Percentiles rank a stretch among this genome's conserved stretches.
Evolutionary conservation across 2,888 invertebrate species (phyloP).

Genomic region (Pristionchus exspectatus): DNA sequence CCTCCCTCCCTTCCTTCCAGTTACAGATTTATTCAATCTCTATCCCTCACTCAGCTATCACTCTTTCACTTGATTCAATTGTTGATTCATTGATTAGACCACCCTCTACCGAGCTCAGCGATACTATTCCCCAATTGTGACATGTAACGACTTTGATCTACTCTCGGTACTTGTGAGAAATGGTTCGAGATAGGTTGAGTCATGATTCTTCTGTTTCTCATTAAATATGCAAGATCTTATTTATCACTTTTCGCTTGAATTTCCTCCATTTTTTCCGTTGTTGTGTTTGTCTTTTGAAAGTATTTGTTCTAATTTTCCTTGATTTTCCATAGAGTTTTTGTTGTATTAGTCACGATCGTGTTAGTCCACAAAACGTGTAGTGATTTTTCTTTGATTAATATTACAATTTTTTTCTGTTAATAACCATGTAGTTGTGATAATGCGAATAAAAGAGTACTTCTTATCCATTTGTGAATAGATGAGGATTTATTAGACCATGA

Average conservation of each 20-base stretch:
- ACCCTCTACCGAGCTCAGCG: constrained; percentile 18
- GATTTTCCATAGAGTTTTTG: constrained; percentile 35
- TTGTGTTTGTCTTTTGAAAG: constrained; percentile 32
- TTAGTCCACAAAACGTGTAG: constrained; percentile 30
- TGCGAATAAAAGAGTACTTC: constrained; percentile 15
- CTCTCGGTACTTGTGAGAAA: neutral
- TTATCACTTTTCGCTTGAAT: neutral
- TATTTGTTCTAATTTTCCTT: constrained; percentile 28
- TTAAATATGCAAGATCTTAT: neutral
- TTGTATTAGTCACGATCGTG: constrained; percentile 35
- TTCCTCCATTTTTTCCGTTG: neutral
- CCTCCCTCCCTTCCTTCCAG: neutral
- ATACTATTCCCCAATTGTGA: constrained; percentile 40
- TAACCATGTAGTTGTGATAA: constrained; percentile 19
- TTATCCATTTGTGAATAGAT: neutral
- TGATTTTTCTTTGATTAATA: neutral
- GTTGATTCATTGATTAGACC: neutral
- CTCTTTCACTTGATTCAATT: neutral
- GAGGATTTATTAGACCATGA: neutral
- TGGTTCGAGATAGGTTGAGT: neutral
- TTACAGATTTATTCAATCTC: neutral
- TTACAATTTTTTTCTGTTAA: neutral
- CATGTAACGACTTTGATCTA: constrained; percentile 39
- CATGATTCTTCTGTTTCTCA: neutral
- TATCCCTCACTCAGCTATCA: neutral